Conservation (phyloP, 2,888 invertebrate genomes). For the Stenodema calcarata region DNA sequence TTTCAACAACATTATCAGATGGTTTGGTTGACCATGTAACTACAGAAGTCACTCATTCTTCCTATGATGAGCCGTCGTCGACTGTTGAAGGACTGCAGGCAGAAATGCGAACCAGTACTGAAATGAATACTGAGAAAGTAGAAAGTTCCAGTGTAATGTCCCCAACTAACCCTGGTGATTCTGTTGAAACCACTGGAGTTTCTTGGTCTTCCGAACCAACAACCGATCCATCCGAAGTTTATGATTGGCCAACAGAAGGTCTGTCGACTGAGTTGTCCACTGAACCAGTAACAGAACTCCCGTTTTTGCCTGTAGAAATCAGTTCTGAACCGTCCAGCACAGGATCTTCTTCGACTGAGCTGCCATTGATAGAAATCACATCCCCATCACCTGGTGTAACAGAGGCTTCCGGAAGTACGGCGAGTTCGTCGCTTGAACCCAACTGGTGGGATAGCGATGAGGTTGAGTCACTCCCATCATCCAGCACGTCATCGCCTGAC, state of each 20-base stretch:
- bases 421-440: background rate
- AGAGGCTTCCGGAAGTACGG: background rate
- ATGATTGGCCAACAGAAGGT: background rate
- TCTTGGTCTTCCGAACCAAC: background rate
- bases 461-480: background rate
- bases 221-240: background rate
- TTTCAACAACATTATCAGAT: constrained; percentile 4
- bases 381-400: background rate
- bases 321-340: background rate
- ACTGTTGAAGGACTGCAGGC: background rate
- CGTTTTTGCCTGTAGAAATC: background rate
- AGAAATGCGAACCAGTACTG: background rate
- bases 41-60: background rate
- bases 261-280: background rate
- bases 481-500: background rate
- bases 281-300: background rate
- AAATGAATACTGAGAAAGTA: background rate
- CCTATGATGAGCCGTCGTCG: background rate
- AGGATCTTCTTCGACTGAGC: background rate
- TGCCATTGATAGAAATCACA: background rate
- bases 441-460: constrained; percentile 3
- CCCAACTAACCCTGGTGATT: background rate
- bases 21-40: background rate
- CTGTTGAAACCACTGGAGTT: background rate
- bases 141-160: background rate